These are phyloP conservation scores for Tenthredo livida DNA, from an alignment of 2,888 invertebrate genomes.

Conservation along the genomic window DNA sequence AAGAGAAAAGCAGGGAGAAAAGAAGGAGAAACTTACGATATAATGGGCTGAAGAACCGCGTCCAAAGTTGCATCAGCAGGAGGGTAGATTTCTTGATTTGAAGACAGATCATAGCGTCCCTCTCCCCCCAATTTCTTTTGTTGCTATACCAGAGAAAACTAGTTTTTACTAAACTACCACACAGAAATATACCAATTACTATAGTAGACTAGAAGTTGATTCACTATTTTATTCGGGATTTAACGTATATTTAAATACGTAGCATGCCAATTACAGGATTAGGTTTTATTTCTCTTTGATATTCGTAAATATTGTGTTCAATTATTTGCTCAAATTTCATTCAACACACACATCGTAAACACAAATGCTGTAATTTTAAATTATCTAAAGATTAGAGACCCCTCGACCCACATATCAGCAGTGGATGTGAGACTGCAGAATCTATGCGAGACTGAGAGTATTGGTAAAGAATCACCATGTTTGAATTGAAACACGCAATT, in stretches of 20 bases:
- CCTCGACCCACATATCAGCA: neutral
- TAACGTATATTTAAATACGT: neutral
- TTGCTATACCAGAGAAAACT: constrained; percentile 74
- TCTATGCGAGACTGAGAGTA: neutral
- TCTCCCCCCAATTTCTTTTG: constrained; percentile 76
- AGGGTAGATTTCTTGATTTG: constrained; percentile 75
- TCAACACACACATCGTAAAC: neutral
- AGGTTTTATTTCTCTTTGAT: neutral
- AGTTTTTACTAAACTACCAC: constrained; percentile 49
- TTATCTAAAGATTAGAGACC: neutral
- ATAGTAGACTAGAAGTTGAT: neutral
- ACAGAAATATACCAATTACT: neutral
- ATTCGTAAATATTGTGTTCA: neutral
- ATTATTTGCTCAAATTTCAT: neutral
- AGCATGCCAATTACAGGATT: neutral
- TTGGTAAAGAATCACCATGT: neutral
- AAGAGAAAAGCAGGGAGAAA: constrained; percentile 62
- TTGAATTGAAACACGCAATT: neutral
- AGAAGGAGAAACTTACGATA: constrained; percentile 73
- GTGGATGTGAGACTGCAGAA: neutral
- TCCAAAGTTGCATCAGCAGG: constrained; percentile 76
- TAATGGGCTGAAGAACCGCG: constrained; percentile 77
- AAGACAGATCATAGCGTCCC: constrained; percentile 76
- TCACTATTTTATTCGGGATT: neutral
- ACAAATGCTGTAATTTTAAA: constrained; percentile 2